A percentile compares a stretch with the other conserved stretches of the same genome.
Conservation (phyloP, 2,797 vertebrate genomes). For the Babyrousa celebensis region DNA sequence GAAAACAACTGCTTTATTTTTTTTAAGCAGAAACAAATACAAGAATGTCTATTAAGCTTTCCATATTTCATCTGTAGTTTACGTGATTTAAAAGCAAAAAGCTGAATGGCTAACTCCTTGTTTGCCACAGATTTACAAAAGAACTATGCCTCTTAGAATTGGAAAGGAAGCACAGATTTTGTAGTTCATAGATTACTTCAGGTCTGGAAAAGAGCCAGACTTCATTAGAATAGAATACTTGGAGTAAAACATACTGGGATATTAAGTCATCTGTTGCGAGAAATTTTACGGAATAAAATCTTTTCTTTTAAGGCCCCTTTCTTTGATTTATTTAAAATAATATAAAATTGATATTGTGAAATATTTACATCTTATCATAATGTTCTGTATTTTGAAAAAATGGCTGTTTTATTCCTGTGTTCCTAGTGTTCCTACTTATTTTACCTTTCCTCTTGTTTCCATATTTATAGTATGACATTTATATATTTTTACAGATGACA, state of each 20-base stretch:
- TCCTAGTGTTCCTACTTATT: conserved; percentile 73
- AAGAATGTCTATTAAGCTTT: conserved; percentile 77
- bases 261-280: neutral
- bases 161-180: neutral
- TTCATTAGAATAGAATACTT: neutral
- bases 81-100: conserved; percentile 74
- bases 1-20: conserved; percentile 75
- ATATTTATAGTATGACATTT: conserved; percentile 80
- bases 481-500: conserved; percentile 71
- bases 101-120: conserved; percentile 41
- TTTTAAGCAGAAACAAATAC: conserved; percentile 17
- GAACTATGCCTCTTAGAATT: conserved; percentile 66
- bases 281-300: neutral
- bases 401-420: conserved; percentile 71
- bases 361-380: conserved; percentile 38
- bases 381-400: conserved; percentile 52
- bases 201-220: neutral
- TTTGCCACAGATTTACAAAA: conserved; percentile 82
- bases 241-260: neutral
- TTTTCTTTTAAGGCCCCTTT: neutral
- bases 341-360: conserved; percentile 46
- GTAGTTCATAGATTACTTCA: neutral
- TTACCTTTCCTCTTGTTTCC: conserved; percentile 50
- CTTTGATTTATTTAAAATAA: conserved; percentile 64
- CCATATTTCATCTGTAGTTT: conserved; percentile 73